Evolutionary conservation across 2,888 invertebrate genomes (phyloP).

Genomic region (Pemphredon lugubris): DNA sequence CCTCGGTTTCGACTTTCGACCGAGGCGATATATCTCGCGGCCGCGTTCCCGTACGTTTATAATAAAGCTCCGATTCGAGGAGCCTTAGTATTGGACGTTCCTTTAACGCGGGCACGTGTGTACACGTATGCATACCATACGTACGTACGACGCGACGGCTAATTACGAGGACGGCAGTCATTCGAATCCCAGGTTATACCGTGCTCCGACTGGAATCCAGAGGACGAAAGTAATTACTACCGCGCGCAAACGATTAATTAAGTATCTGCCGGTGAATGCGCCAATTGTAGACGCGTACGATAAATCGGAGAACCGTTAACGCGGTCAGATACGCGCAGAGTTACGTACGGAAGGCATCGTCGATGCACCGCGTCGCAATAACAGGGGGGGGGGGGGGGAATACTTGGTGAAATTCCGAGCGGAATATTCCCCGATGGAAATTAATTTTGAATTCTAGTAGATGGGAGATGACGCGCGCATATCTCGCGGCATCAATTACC

Average conservation of each 20-base stretch:
- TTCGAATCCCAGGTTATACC: slow-evolving; percentile 56
- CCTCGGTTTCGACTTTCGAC: too few species aligned
- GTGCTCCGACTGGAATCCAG: slow-evolving; percentile 35
- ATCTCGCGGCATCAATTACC: too few species aligned
- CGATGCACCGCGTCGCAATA: slow-evolving; percentile 17
- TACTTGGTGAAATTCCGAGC: slow-evolving; percentile 35
- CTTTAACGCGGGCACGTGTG: neutral
- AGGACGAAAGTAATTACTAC: slow-evolving; percentile 65
- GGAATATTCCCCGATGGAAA: slow-evolving; percentile 50
- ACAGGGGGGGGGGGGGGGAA: slow-evolving; percentile 22
- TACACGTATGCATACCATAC: too few species aligned
- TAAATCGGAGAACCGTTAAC: slow-evolving; percentile 59
- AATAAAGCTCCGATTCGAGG: too few species aligned
- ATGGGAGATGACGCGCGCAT: neutral
- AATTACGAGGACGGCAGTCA: slow-evolving; percentile 59
- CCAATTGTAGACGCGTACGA: slow-evolving; percentile 56
- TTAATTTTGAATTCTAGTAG: slow-evolving; percentile 42
- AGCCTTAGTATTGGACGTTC: too few species aligned
- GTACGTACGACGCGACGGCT: too few species aligned
- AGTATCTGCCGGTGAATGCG: slow-evolving; percentile 58
- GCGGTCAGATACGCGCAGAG: slow-evolving; percentile 21
- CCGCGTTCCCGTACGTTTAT: too few species aligned
- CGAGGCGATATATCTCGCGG: too few species aligned
- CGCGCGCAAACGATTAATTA: slow-evolving; percentile 66
- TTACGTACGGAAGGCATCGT: slow-evolving; percentile 15